phyloP scores from a whole-genome alignment of 1,140 invertebrate genomes.

The Calliopsis andreniformis region DNA sequence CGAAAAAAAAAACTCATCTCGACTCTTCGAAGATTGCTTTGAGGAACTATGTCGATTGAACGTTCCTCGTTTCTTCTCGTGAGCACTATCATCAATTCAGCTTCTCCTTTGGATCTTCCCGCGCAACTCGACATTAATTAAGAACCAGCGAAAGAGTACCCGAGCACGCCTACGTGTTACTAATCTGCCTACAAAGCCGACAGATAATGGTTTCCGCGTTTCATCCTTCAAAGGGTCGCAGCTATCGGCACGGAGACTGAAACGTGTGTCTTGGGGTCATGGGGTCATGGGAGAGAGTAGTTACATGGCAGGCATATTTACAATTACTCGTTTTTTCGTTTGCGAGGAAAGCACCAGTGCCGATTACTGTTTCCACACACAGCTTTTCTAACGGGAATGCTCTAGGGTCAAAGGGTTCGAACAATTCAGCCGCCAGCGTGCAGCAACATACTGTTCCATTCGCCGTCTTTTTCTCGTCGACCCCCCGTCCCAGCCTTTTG shows the following conservation, averaged over 20 bases:
- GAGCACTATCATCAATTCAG: too few relatives aligned
- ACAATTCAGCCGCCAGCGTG: constrained; percentile 25
- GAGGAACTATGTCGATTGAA: too few relatives aligned
- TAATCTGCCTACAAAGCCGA: not conserved
- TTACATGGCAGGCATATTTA: not conserved
- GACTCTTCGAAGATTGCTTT: too few relatives aligned
- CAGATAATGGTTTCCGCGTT: not conserved
- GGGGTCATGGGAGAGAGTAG: not conserved
- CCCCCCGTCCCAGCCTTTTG: constrained; percentile 1
- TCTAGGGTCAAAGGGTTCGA: constrained; percentile 30
- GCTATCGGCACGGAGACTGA: not conserved
- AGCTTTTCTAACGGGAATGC: not conserved
- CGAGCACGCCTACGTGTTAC: too few relatives aligned
- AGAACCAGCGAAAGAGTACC: too few relatives aligned
- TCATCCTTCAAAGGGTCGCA: too few relatives aligned
- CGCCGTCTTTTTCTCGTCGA: constrained; percentile 13
- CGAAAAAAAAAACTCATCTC: too few relatives aligned
- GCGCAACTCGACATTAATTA: too few relatives aligned
- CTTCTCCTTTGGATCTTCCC: too few relatives aligned
- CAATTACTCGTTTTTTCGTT: constrained; percentile 29
- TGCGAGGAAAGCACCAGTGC: not conserved
- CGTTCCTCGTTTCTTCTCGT: too few relatives aligned
- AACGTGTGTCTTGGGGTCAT: not conserved
- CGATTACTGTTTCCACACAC: constrained; percentile 17
- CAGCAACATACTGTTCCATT: constrained; percentile 16